phyloP scores from a whole-genome alignment of 2,797 vertebrate species.

The Microcaecilia unicolor region DNA sequence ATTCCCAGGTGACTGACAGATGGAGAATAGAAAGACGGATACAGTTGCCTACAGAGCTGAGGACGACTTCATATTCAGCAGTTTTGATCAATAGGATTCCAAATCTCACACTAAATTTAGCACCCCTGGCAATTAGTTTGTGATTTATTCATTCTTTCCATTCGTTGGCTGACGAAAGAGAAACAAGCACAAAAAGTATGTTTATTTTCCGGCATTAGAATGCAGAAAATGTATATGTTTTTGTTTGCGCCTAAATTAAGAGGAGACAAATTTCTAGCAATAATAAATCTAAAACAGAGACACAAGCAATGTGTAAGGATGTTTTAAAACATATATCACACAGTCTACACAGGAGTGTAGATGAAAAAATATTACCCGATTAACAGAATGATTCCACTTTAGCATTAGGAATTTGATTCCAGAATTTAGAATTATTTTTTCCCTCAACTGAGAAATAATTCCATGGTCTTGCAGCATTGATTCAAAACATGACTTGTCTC shows the following conservation, averaged over 20 bases:
- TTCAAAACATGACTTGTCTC: no score
- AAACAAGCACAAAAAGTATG: constrained; percentile 74
- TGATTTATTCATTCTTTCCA: constrained; percentile 85
- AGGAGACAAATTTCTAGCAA: constrained; percentile 71
- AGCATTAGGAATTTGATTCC: constrained; percentile 58
- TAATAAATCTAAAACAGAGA: constrained; percentile 66
- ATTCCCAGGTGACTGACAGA: constrained; percentile 94
- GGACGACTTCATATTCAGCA: constrained; percentile 82
- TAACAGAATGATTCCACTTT: constrained; percentile 65
- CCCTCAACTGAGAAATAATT: constrained; percentile 48
- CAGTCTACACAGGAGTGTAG: constrained; percentile 64
- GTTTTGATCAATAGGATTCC: constrained; percentile 93
- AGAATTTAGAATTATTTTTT: constrained; percentile 61
- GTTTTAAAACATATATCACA: constrained; percentile 55
- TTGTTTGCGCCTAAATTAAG: constrained; percentile 75
- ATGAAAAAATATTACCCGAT: constrained; percentile 72
- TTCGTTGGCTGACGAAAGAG: constrained; percentile 88
- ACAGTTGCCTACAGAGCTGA: constrained; percentile 92
- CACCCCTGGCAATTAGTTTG: constrained; percentile 89
- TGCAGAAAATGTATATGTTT: constrained; percentile 71
- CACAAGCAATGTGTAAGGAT: constrained; percentile 60
- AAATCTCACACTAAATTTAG: constrained; percentile 94
- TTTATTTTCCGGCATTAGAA: constrained; percentile 68
- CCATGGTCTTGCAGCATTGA: constrained; percentile 58
- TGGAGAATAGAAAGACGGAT: constrained; percentile 80